These are phyloP conservation scores for Xanthia togata DNA, from an alignment of 2,888 invertebrate species.

Conservation along the genomic window DNA sequence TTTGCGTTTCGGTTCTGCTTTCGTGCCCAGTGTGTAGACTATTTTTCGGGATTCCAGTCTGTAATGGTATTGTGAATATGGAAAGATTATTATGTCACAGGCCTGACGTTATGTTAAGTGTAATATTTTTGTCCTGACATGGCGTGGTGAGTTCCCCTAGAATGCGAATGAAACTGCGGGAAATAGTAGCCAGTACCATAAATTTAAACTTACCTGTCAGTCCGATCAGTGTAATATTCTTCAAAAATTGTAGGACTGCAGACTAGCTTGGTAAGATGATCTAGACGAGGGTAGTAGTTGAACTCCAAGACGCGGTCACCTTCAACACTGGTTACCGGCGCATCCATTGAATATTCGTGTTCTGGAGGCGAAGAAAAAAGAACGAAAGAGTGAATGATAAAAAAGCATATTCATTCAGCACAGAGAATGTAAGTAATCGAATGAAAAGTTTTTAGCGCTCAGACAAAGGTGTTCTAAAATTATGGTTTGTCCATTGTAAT, in stretches of 20 bases:
- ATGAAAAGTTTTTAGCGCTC: neutral
- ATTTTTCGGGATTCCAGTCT: conserved; percentile 82
- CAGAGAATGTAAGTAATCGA: neutral
- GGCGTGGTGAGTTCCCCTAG: too few species aligned
- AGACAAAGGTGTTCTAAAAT: neutral
- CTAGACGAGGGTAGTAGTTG: conserved; percentile 91
- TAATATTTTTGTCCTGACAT: too few species aligned
- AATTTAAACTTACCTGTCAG: conserved; percentile 84
- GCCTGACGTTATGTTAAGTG: too few species aligned
- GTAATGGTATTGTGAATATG: conserved; percentile 4
- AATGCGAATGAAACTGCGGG: too few species aligned
- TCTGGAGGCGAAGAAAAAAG: conserved; percentile 68
- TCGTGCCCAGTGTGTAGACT: conserved; percentile 79
- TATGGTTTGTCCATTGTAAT: neutral
- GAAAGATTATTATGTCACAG: too few species aligned
- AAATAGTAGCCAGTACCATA: too few species aligned
- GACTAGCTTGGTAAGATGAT: conserved; percentile 92
- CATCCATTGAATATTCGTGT: conserved; percentile 82
- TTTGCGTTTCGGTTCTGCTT: conserved; percentile 79
- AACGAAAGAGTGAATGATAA: neutral
- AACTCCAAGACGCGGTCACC: conserved; percentile 82
- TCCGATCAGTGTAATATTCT: conserved; percentile 90
- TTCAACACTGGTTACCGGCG: conserved; percentile 79
- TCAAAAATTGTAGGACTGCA: conserved; percentile 88
- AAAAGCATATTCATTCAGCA: neutral